phyloP scores from a whole-genome alignment of 1,140 invertebrate species.

The Hyphantria cunea region DNA sequence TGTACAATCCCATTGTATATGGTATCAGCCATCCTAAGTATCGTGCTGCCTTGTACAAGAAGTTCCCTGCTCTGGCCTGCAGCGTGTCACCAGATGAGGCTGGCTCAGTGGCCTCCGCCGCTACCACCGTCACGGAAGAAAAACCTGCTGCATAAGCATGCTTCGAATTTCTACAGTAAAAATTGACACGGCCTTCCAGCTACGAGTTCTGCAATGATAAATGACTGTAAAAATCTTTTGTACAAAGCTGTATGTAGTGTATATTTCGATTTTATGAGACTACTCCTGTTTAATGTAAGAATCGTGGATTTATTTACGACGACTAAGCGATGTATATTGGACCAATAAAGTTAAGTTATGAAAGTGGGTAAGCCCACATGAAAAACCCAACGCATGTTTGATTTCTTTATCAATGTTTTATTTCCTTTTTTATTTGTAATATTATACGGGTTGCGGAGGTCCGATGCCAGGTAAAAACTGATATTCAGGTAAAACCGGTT shows the following conservation, averaged over 20 bases:
- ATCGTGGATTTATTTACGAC: slow-evolving; percentile 46
- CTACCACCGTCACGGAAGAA: slow-evolving; percentile 81
- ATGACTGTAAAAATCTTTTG: slow-evolving; percentile 70
- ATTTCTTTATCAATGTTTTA: background rate
- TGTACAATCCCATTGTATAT: slow-evolving; percentile 2
- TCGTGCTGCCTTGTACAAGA: slow-evolving; percentile 83
- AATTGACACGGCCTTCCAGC: slow-evolving; percentile 20
- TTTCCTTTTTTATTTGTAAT: too few species aligned
- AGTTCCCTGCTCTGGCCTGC: slow-evolving; percentile 84
- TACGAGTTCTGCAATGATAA: slow-evolving; percentile 61
- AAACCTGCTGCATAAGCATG: slow-evolving; percentile 81
- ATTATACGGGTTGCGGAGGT: too few species aligned
- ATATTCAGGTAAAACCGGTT: too few species aligned
- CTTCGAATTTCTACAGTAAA: background rate
- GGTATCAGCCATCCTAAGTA: slow-evolving; percentile 83
- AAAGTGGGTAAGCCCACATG: slow-evolving; percentile 67
- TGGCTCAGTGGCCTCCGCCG: slow-evolving; percentile 82
- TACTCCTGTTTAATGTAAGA: slow-evolving; percentile 67
- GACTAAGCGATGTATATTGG: slow-evolving; percentile 64
- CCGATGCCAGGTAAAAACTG: too few species aligned
- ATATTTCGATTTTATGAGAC: slow-evolving; percentile 62
- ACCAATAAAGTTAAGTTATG: slow-evolving; percentile 65
- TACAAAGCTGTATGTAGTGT: slow-evolving; percentile 68
- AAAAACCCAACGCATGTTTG: slow-evolving; percentile 14
- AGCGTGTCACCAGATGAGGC: slow-evolving; percentile 79